Evolutionary conservation across 2,797 vertebrate genomes (phyloP).

Genomic region (Helarctos malayanus): DNA sequence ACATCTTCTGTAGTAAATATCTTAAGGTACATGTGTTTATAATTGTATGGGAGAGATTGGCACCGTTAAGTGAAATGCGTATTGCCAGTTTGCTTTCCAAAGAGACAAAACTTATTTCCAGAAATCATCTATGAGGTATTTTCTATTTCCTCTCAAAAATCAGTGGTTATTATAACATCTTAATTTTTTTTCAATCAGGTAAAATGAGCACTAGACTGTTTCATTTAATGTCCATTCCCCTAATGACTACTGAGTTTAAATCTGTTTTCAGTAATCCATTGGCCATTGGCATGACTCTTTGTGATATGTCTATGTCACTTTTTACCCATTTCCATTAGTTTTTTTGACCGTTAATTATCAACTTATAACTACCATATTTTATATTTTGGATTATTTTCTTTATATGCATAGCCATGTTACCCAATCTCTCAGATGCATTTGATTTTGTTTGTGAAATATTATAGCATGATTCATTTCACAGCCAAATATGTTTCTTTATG

Average conservation of each 20-base stretch:
- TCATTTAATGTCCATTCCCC: not conserved
- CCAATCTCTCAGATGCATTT: not conserved
- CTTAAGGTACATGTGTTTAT: not conserved
- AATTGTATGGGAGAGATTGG: not conserved
- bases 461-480: not conserved
- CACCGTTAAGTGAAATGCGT: not conserved
- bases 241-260: not conserved
- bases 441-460: not conserved
- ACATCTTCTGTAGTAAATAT: not conserved
- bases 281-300: not conserved
- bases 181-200: not conserved
- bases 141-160: not conserved
- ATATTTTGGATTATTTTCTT: not conserved
- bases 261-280: not conserved
- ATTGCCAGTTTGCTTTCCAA: not conserved
- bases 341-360: not conserved
- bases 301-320: not conserved
- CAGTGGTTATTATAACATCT: not conserved
- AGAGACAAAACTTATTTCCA: not conserved
- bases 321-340: not conserved
- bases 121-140: not conserved
- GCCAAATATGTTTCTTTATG: not conserved
- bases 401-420: not conserved
- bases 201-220: not conserved
- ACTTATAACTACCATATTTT: not conserved